Base-by-base conservation (phyloP, 1,140 invertebrate species). In the Dendroctonus ponderosae region DNA sequence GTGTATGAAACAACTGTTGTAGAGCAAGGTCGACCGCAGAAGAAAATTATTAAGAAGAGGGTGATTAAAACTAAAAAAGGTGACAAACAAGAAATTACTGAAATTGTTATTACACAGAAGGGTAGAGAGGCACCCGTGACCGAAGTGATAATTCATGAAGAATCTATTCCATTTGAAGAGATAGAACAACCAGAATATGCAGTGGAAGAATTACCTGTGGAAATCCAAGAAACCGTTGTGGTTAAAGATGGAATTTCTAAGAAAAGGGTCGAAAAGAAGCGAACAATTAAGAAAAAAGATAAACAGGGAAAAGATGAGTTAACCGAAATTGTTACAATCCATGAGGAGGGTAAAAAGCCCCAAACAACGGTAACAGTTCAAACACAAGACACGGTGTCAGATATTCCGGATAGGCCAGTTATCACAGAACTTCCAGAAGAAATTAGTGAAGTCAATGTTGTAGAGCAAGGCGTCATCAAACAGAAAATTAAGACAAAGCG, bases 401-500 rank as follows among this genome's bases (percentile, higher is more conserved):
- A 50, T 38, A 3, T 54, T 12, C 11, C 12, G 11, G 50, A 26
- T 41, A 15, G 39, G 8, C 77, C 76, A 72, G 66, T 71, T 68
- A 57, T 74, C 7, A 70, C 75, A 46, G 60, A 75, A 57, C 26
- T 69, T 42, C 67, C 67, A 9, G 51, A 66, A 51, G 58, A 75
- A 38, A 59, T 72, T 40, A 65, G 80, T 46, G 72, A 77, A 2
- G 71, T 72, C 44, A 57, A n/a, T 40, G 78, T 7, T 7, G 43
- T 58, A n/a, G 76, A 65, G 72, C 75, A 69, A 71, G 75, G 62
- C 15, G 52, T 46, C 6, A 15, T 48, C 15, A 67, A 46, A 61
- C 78, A 76, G 48, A 67, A 73, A 41, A 66, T 75, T 5, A 75
- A 76, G 7, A 77, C 78, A 69, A 78, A 78, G 69, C 72, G 70